Evolutionary conservation across 2,797 vertebrate species (phyloP).

Genomic region (Trachurus trachurus): DNA sequence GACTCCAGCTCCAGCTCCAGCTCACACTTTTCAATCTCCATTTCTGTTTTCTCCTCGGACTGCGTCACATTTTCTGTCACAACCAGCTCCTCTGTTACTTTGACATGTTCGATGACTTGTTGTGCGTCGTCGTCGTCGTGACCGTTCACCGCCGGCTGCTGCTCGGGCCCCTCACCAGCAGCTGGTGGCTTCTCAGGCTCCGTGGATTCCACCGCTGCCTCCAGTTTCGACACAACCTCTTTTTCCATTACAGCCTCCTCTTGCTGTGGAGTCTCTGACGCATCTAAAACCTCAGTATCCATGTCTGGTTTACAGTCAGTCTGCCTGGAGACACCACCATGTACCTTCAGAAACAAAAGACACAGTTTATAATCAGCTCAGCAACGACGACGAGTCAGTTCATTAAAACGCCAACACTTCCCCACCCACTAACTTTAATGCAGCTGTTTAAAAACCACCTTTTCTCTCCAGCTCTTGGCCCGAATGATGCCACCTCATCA

Average conservation of each 20-base stretch:
- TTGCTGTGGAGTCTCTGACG: slow-evolving; percentile 61
- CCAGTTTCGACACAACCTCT: slow-evolving; percentile 55
- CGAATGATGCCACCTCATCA: too few species aligned
- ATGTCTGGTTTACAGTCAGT: slow-evolving; percentile 71
- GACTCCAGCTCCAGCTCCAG: slow-evolving; percentile 39
- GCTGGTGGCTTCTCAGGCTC: slow-evolving; percentile 73
- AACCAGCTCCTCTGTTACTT: slow-evolving; percentile 41
- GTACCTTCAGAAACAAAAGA: slow-evolving; percentile 56
- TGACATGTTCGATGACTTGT: slow-evolving; percentile 5
- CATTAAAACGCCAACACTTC: background rate
- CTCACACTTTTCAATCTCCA: slow-evolving; percentile 38
- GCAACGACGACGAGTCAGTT: background rate
- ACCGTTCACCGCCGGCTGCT: slow-evolving; percentile 55
- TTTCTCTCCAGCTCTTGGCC: too few species aligned
- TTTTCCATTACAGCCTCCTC: slow-evolving; percentile 68
- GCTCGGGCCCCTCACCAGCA: slow-evolving; percentile 33
- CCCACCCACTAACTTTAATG: background rate
- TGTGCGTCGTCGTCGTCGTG: slow-evolving; percentile 5
- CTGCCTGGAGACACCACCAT: slow-evolving; percentile 62
- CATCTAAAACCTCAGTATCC: slow-evolving; percentile 78
- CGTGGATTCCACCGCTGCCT: slow-evolving; percentile 50
- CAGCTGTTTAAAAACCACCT: too few species aligned
- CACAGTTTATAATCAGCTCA: background rate
- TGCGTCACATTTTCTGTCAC: slow-evolving; percentile 23
- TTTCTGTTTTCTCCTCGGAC: slow-evolving; percentile 21